phyloP scores from a whole-genome alignment of 1,140 invertebrate genomes.

The Dolichoris vasculosae region DNA sequence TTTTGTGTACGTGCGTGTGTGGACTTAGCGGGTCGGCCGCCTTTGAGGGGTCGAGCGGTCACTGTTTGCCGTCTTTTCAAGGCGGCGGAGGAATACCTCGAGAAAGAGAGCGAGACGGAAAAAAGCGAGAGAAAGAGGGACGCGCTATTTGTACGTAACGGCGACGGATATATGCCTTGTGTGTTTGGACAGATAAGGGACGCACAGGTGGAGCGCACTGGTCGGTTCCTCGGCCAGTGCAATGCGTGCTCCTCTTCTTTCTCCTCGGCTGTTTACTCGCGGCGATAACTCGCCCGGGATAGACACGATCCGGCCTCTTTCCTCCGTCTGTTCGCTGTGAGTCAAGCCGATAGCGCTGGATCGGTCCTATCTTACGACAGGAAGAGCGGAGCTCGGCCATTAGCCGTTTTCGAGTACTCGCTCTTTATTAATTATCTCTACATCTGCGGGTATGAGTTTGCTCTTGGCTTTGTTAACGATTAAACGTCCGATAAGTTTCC shows the following conservation, averaged over 20 bases:
- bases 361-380: background rate
- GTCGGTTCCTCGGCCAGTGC: background rate
- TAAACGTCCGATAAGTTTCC: background rate
- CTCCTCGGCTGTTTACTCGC: background rate
- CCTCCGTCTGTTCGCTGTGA: background rate
- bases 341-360: background rate
- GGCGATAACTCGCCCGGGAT: background rate
- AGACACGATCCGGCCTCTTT: background rate
- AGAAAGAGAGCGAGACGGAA: background rate
- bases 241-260: background rate
- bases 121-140: background rate
- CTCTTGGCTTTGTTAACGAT: background rate
- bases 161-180: background rate
- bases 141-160: background rate
- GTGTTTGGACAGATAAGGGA: slow-evolving; percentile 38
- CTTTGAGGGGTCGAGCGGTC: slow-evolving; percentile 11
- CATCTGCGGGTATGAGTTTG: background rate
- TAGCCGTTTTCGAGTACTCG: too few species aligned
- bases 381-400: background rate
- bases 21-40: slow-evolving; percentile 4
- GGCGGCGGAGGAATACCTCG: background rate
- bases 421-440: slow-evolving; percentile 23
- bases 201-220: slow-evolving; percentile 41
- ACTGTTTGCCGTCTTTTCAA: slow-evolving; percentile 35
- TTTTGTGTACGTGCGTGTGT: background rate